Evolutionary conservation across 2,888 invertebrate species (phyloP), one percentile per base, ranked within the genome.

Genomic region (Clostera curtula): DNA sequence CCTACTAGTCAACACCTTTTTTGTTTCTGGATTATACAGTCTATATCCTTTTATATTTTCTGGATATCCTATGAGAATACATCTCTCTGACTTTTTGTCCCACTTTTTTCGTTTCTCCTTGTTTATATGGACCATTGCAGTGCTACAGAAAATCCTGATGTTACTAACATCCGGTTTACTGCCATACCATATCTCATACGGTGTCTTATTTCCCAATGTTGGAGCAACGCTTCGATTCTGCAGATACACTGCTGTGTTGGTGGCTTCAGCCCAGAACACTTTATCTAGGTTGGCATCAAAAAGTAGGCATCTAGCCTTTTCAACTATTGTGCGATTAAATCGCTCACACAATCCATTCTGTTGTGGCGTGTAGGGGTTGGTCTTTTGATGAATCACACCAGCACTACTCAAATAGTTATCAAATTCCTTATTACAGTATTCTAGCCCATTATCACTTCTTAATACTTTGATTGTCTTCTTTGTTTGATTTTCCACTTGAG

Each of bases 191-290:
- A 29, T 9, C 21, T 39, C 35, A 25, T 31, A 35, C 14, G 33
- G 35, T 7, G 34, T 36, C 20, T 19, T 29, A 15, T 24, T 18
- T 13, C 13, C 10, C 8, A 40, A 10, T 2, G 21, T 12, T 20
- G 34, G 6, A 12, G 31, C 20, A 13, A 29, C 28, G 11, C n/a
- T 27, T 24, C 27, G 9, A 21, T 37, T 37, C 21, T 36, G 34
- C n/a, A 45, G 19, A 18, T 40, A 42, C 10, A 45, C 40, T 10
- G 44, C 44, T 5, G 41, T 40, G 16, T 42, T 37, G n/a, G n/a
- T 4, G 25, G 41, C 41, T 18, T 44, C 44, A 8, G 22, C 39
- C 41, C 40, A 41, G 21, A 40, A 34, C 11, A 29, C 14, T 27
- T 36, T 45, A 0, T 38, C 4, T 38, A 14, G 5, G 36, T 12